Base-by-base conservation (phyloP, 2,888 invertebrate species). In the Keiferia lycopersicella region DNA sequence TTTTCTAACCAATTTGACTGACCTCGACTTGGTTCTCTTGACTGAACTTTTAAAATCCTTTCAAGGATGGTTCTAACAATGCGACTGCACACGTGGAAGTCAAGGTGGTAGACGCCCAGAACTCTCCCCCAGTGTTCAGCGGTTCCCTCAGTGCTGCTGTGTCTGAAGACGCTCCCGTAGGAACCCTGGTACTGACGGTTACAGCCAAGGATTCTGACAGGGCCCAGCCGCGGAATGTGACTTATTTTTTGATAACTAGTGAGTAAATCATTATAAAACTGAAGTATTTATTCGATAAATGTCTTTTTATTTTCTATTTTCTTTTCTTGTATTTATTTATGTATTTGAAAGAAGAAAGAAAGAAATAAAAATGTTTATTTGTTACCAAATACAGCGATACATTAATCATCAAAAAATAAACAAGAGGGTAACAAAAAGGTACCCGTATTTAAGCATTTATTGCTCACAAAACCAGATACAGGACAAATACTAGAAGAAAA, bases 171-270 rank as follows among this genome's bases (percentile, higher is more conserved):
- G 96, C 95, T 64, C 94, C 96, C 0, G 96, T 98, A 48, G 97
- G 97, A 12, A 95, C 96, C 0, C 85, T 96, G 51, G 96, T 96
- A 0, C 93, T 97, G 85, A 95, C 94, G 0, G 92, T 97, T 11
- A 94, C 94, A 77, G 98, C 98, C 0, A 92, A 95, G 56, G 98
- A 98, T 80, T 97, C 97, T 0, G 98, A 98, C 75, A 91, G 95
- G 12, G 97, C 97, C 0, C 94, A 95, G 77, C 97, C 97, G 0
- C 92, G 98, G 61, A 94, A 94, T 78, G 95, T 98, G 61, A 92
- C 94, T 64, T 94, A 97, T 78, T 95, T 97, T 77, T 90, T 98
- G 41, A 89, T 97, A 18, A 95, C 95, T 67, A 97, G 97, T 97
- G 85, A 93, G 94, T 92, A 65, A 63, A 51, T 1, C 20, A 3